Evolutionary conservation across 2,888 invertebrate genomes (phyloP).

Genomic region (Mythimna impura): DNA sequence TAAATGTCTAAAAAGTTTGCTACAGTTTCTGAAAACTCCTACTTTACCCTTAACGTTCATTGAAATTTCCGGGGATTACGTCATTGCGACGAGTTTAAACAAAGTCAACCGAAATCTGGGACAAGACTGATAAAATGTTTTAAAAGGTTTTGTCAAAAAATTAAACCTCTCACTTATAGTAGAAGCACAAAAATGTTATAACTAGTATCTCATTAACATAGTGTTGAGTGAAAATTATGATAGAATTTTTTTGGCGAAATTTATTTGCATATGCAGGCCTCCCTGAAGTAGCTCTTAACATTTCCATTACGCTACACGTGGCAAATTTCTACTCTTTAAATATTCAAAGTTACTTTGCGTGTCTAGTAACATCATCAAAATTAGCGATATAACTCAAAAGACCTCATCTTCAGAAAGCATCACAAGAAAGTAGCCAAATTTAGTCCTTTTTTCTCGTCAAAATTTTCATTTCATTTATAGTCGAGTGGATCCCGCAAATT

Average conservation of each 20-base stretch:
- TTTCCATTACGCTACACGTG: constrained; percentile 31
- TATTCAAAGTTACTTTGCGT: constrained; percentile 45
- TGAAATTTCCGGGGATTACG: constrained; percentile 57
- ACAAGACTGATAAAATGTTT: constrained; percentile 39
- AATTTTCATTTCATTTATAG: constrained; percentile 87
- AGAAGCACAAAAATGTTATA: not conserved
- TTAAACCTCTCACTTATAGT: not conserved
- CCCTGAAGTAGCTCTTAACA: constrained; percentile 26
- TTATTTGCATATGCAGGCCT: constrained; percentile 21
- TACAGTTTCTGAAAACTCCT: constrained; percentile 47
- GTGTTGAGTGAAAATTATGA: constrained; percentile 2
- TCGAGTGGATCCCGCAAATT: constrained; percentile 85
- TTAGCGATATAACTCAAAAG: constrained; percentile 69
- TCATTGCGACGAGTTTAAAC: constrained; percentile 46
- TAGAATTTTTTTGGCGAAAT: constrained; percentile 12
- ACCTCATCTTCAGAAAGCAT: constrained; percentile 66
- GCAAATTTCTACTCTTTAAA: constrained; percentile 36
- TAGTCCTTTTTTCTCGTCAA: constrained; percentile 77
- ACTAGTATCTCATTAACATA: constrained; percentile 19
- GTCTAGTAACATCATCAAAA: constrained; percentile 60
- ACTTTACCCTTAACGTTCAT: constrained; percentile 47
- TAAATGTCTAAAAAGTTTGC: constrained; percentile 53
- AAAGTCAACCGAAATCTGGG: constrained; percentile 52
- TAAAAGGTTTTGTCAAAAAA: constrained; percentile 16
- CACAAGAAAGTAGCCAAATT: constrained; percentile 69